Evolutionary conservation across 1,140 invertebrate genomes (phyloP), one percentile per base, ranked within the genome.

Genomic region (Macrobrachium nipponense): DNA sequence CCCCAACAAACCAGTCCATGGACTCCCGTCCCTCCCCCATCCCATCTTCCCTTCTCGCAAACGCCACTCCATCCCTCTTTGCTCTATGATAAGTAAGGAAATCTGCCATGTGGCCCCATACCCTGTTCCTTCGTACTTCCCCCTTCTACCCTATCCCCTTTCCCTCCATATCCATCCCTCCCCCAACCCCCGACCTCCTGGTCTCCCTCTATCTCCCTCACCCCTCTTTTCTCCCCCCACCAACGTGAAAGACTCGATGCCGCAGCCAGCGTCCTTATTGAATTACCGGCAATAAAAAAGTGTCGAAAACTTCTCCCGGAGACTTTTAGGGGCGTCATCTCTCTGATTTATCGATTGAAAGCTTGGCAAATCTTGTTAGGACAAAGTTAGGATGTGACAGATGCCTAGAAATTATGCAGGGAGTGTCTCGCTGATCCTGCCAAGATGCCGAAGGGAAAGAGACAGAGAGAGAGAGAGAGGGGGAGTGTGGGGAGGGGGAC

Each of bases 291-390:
- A 78, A 85, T 66, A 85, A 85, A 79, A 76, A 66, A 78, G 66
- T 64, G 62, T 60, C n/a, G 64, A 43, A 62, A 78, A 70, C 23
- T 80, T 66, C 23, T 80, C 59, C 14, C 15, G 20, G 44, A 59
- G 44, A 81, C 36, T 72, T 81, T 72, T 72, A 72, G 80, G 44
- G 27, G 23, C 44, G 80, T 81, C 80, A 81, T 81, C 80, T 81
- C 51, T 51, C 80, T 81, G 80, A 81, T 81, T 81, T 81, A 81
- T 72, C 80, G 66, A 81, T 81, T 81, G 80, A 72, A 80, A 80
- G 77, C 61, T 44, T 60, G 61, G 60, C 43, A 17, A 72, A 81
- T 27, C 80, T 81, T 81, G 80, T 81, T 81, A 81, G 80, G 36
- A 20, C n/a, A 59, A 72, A 81, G 80, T 81, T 81, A 70, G 80